Conservation (phyloP, 2,797 vertebrate species). For the Myotis daubentonii region DNA sequence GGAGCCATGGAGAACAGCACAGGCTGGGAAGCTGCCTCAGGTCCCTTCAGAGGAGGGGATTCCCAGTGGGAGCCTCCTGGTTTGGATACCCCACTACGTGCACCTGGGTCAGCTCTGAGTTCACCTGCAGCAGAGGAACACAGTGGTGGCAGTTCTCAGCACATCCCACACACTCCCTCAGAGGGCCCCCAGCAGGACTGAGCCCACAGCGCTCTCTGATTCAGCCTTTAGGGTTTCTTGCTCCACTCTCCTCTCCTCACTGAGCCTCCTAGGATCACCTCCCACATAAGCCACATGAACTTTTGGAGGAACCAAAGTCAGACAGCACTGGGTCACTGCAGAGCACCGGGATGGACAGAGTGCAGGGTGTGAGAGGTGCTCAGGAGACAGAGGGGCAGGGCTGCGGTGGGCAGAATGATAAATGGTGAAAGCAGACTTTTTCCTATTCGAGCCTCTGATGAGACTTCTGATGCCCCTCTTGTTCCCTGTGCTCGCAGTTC, state of each 20-base stretch:
- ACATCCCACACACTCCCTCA: fast-evolving
- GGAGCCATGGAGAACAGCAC: background rate
- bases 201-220: background rate
- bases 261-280: background rate
- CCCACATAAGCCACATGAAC: background rate
- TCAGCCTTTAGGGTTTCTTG: background rate
- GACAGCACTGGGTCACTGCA: slow-evolving; percentile 6
- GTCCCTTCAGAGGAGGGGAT: background rate
- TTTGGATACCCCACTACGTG: fast-evolving
- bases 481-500: background rate
- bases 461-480: background rate
- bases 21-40: background rate
- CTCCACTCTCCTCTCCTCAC: background rate
- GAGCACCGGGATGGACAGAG: no score
- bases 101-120: background rate
- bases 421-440: background rate
- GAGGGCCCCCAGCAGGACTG: background rate
- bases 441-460: background rate
- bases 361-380: no score
- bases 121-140: background rate
- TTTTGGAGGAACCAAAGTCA: background rate
- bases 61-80: fast-evolving
- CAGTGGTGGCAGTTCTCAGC: background rate
- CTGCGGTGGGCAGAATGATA: background rate
- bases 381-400: background rate